These are phyloP conservation scores for Hipposideros larvatus DNA, from an alignment of 2,797 vertebrate genomes.

Conservation along the genomic window DNA sequence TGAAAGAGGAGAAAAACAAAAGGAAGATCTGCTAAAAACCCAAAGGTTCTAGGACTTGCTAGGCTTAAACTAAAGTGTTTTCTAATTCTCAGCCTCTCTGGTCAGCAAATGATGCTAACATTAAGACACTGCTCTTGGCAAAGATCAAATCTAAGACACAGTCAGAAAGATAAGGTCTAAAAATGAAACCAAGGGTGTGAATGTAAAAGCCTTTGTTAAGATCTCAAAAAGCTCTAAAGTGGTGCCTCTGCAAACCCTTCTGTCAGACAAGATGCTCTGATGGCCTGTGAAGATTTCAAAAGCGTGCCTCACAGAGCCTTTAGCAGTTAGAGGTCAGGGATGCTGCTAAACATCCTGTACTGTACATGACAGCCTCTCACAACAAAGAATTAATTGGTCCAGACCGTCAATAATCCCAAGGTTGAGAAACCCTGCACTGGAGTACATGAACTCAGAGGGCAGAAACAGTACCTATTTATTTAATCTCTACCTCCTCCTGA, in stretches of 20 bases:
- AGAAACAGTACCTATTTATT: neutral
- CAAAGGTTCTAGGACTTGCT: neutral
- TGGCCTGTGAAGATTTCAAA: neutral
- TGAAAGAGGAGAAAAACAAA: neutral
- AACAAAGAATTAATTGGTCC: neutral
- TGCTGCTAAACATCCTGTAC: neutral
- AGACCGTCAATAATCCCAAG: neutral
- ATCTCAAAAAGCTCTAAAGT: neutral
- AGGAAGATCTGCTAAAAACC: neutral
- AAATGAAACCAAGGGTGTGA: constrained; percentile 19
- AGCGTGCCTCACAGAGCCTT: neutral
- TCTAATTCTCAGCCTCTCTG: neutral
- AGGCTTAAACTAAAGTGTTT: neutral
- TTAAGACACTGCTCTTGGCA: neutral
- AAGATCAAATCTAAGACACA: constrained; percentile 6
- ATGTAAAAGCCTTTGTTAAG: neutral
- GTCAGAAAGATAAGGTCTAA: constrained; percentile 16
- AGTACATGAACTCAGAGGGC: neutral
- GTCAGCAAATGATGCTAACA: constrained; percentile 19
- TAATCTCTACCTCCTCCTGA: neutral
- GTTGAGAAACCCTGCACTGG: neutral
- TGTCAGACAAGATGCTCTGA: neutral
- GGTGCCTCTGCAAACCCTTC: neutral
- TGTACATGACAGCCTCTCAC: neutral
- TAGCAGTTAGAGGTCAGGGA: neutral